Conservation (phyloP, 1,140 invertebrate species). For the Pogonus chalceus region DNA sequence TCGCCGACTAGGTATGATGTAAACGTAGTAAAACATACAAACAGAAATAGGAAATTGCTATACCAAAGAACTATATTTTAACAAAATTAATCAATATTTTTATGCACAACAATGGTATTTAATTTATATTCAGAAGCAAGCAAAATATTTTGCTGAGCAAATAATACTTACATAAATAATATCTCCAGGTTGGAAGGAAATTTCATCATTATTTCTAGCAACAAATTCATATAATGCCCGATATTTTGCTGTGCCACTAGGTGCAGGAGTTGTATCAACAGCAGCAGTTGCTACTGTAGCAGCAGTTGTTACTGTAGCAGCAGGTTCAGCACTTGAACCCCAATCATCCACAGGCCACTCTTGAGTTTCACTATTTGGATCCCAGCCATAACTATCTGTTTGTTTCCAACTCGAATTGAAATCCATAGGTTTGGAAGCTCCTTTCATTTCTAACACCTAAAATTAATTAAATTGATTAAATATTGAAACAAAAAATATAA, state of each 20-base stretch:
- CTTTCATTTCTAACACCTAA: slow-evolving; percentile 43
- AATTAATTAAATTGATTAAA: slow-evolving; percentile 2
- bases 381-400: slow-evolving; percentile 32
- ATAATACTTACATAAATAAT: slow-evolving; percentile 63
- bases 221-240: slow-evolving; percentile 90
- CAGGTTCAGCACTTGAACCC: slow-evolving; percentile 22
- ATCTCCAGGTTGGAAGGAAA: slow-evolving; percentile 89
- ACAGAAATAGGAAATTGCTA: slow-evolving; percentile 5
- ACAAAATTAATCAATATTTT: no score
- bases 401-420: slow-evolving; percentile 29
- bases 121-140: no score
- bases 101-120: no score
- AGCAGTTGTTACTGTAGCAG: slow-evolving; percentile 15
- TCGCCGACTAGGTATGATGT: no score
- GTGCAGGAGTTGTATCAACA: slow-evolving; percentile 31
- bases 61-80: no score
- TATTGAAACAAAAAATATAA: not conserved
- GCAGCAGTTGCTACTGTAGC: slow-evolving; percentile 22
- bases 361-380: slow-evolving; percentile 24
- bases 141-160: no score
- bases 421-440: slow-evolving; percentile 33
- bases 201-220: slow-evolving; percentile 85
- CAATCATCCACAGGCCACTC: slow-evolving; percentile 44
- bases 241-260: slow-evolving; percentile 57
- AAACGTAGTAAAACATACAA: no score